These are phyloP conservation scores for Lepetodrilus schrolli DNA, from an alignment of 2,888 invertebrate genomes.

Conservation along the genomic window DNA sequence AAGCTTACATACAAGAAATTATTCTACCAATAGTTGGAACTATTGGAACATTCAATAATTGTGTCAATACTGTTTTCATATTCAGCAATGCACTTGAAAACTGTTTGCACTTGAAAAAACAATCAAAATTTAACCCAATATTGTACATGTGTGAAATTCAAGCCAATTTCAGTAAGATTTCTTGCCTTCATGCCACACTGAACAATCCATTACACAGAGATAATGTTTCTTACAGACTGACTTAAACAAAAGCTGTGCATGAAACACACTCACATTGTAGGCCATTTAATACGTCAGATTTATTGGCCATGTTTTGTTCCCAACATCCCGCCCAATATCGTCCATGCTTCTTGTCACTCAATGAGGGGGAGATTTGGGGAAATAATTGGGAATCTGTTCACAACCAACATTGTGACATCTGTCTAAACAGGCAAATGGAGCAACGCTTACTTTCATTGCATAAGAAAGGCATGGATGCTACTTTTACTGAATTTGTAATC, in stretches of 20 bases:
- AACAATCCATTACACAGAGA: neutral
- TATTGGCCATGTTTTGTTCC: no score
- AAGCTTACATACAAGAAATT: no score
- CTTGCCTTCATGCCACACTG: neutral
- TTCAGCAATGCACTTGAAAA: no score
- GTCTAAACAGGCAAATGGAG: conserved; percentile 9
- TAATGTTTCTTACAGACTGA: neutral
- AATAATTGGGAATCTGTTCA: neutral
- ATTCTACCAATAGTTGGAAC: no score
- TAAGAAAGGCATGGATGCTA: neutral
- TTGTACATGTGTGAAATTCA: neutral
- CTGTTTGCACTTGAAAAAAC: no score
- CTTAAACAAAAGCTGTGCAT: neutral
- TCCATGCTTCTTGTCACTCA: no score
- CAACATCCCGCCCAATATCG: no score
- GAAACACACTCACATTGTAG: no score
- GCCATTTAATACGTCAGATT: no score
- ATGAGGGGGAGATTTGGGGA: no score
- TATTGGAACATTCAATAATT: no score
- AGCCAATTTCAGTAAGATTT: neutral
- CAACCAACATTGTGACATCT: neutral
- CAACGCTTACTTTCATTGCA: conserved; percentile 15
- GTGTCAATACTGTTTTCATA: no score
- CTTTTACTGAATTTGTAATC: neutral
- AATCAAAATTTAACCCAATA: neutral